Conservation (phyloP, 2,888 invertebrate species). For the Ornithoptera alexandrae region DNA sequence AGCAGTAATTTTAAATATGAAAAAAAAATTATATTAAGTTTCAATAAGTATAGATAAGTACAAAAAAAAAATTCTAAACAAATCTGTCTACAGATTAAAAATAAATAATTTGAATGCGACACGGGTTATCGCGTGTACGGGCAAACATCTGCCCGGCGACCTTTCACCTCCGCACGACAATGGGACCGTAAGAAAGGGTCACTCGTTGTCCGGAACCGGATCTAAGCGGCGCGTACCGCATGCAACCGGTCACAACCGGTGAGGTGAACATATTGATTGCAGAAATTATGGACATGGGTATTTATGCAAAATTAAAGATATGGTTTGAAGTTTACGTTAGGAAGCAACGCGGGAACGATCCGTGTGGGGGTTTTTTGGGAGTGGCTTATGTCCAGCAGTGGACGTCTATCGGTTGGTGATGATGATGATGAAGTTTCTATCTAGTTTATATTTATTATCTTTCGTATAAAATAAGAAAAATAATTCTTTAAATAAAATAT, state of each 20-base stretch:
- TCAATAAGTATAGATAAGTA: too few relatives aligned
- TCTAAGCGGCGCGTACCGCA: constrained; percentile 50
- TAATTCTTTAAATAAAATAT: too few relatives aligned
- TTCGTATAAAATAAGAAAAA: too few relatives aligned
- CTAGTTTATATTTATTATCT: too few relatives aligned
- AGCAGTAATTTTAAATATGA: not conserved
- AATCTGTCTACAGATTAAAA: constrained; percentile 8
- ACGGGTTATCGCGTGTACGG: constrained; percentile 18
- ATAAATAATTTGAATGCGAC: constrained; percentile 20
- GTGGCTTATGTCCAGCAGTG: too few relatives aligned
- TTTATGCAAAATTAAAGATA: too few relatives aligned
- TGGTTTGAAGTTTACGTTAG: too few relatives aligned
- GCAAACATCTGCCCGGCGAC: constrained; percentile 59
- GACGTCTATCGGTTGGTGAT: too few relatives aligned
- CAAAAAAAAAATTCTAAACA: not conserved
- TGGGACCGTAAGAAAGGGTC: constrained; percentile 64
- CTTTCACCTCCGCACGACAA: constrained; percentile 53
- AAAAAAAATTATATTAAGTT: not conserved
- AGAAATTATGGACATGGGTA: constrained; percentile 1
- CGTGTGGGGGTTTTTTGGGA: too few relatives aligned
- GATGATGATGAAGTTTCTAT: too few relatives aligned
- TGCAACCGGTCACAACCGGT: constrained; percentile 47
- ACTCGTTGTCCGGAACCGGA: constrained; percentile 64
- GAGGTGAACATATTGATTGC: constrained; percentile 14
- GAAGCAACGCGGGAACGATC: too few relatives aligned